A percentile compares a stretch with the other conserved stretches of the same genome.
Evolutionary conservation across 2,113 vertebrate genomes (phyloP).

Genomic region (Cryptotis parvus): DNA sequence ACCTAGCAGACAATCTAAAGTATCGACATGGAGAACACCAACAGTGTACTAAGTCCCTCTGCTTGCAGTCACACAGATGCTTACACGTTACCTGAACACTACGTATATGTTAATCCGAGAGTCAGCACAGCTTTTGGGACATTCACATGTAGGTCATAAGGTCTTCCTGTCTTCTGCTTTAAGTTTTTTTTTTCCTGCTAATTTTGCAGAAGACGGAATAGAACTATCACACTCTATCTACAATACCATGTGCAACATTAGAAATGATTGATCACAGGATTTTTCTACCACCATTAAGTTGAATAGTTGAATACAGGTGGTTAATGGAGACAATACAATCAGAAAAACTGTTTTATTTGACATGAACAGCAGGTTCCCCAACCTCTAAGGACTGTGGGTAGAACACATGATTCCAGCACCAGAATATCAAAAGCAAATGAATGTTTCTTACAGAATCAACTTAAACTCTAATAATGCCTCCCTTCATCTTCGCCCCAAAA

Average conservation of each 20-base stretch:
- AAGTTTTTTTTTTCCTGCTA: too few species aligned
- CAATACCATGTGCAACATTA: not conserved
- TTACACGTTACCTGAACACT: not conserved
- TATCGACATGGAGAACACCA: not conserved
- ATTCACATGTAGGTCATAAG: not conserved
- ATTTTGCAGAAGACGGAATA: not conserved
- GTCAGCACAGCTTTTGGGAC: not conserved
- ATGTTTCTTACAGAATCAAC: not conserved
- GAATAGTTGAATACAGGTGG: not conserved
- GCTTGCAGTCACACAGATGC: not conserved
- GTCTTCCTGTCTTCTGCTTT: not conserved
- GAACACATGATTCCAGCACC: not conserved
- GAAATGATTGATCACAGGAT: not conserved
- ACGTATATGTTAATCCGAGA: not conserved
- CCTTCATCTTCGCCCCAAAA: not conserved
- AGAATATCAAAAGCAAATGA: slow-evolving; percentile 4
- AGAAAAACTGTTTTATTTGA: not conserved
- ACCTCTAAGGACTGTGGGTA: not conserved
- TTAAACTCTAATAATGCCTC: not conserved
- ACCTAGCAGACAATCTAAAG: not conserved
- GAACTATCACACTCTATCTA: not conserved
- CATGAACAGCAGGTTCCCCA: not conserved
- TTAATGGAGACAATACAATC: not conserved
- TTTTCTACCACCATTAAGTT: not conserved
- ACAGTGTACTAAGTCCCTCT: not conserved